These are phyloP conservation scores for Anolis apletophallus DNA, from an alignment of 2,797 vertebrate species.

Conservation along the genomic window DNA sequence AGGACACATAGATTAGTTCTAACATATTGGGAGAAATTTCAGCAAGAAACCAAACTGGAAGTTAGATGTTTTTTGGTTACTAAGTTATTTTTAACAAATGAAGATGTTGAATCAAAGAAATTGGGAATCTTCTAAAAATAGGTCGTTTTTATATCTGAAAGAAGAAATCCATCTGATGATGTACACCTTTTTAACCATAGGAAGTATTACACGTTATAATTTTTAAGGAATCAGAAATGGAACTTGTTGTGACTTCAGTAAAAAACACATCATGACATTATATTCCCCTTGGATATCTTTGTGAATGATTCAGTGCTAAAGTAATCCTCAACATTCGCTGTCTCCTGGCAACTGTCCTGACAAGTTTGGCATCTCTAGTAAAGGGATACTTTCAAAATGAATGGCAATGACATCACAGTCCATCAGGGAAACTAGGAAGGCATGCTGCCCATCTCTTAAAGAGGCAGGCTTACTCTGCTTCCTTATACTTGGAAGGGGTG, in stretches of 20 bases:
- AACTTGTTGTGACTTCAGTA: not conserved
- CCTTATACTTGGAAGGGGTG: not conserved
- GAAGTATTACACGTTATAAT: not conserved
- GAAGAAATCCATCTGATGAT: not conserved
- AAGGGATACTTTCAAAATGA: slow-evolving; percentile 62
- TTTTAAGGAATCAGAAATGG: slow-evolving; percentile 10
- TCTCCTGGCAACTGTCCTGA: slow-evolving; percentile 42
- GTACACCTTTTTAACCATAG: not conserved
- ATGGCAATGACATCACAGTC: slow-evolving; percentile 45
- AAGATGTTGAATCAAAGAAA: slow-evolving; percentile 44
- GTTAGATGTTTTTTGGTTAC: slow-evolving; percentile 8
- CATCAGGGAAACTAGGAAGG: slow-evolving; percentile 47
- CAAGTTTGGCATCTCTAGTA: slow-evolving; percentile 47
- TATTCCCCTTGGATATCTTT: slow-evolving; percentile 7
- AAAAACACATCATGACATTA: slow-evolving; percentile 20
- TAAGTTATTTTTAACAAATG: slow-evolving; percentile 32
- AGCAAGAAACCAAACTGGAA: slow-evolving; percentile 43
- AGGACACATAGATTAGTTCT: slow-evolving; percentile 8
- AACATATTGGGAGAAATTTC: slow-evolving; percentile 49
- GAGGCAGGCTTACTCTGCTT: slow-evolving; percentile 48
- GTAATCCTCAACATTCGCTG: not conserved
- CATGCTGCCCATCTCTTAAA: slow-evolving; percentile 61
- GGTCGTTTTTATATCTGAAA: not conserved
- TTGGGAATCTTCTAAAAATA: not conserved
- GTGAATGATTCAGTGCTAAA: slow-evolving; percentile 29